Conservation (phyloP, 2,888 invertebrate genomes). For the Plutella xylostella region DNA sequence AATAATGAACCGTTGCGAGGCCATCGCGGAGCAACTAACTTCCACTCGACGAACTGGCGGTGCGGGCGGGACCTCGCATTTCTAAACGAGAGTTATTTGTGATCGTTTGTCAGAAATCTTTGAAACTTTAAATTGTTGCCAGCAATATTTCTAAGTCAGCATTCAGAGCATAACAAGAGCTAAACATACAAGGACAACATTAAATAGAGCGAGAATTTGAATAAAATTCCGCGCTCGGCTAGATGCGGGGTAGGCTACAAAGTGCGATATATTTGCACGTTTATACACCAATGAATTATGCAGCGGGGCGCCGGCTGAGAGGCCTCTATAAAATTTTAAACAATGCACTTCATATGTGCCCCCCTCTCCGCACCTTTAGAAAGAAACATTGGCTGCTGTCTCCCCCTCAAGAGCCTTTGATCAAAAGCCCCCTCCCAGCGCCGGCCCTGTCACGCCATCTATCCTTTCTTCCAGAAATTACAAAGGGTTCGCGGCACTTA, state of each 20-base stretch:
- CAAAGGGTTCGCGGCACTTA: slow-evolving; percentile 2
- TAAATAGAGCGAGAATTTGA: slow-evolving; percentile 2
- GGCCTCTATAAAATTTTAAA: slow-evolving; percentile 34
- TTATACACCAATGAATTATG: slow-evolving; percentile 36
- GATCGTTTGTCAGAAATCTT: no score
- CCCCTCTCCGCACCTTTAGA: not conserved
- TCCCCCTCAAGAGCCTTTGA: not conserved
- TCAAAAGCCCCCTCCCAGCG: not conserved
- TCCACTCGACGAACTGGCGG: no score
- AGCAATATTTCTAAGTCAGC: no score
- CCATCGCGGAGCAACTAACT: no score
- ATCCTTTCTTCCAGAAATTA: slow-evolving; percentile 2
- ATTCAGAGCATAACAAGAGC: not conserved
- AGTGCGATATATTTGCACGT: slow-evolving; percentile 6
- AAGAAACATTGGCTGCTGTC: slow-evolving; percentile 2
- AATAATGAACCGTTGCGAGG: no score
- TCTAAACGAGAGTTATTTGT: no score
- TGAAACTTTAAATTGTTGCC: no score
- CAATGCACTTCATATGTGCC: slow-evolving; percentile 7
- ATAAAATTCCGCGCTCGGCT: slow-evolving; percentile 2
- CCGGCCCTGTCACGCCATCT: not conserved
- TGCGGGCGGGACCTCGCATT: no score
- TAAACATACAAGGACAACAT: slow-evolving; percentile 1
- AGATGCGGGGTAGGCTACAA: not conserved
- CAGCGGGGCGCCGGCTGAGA: slow-evolving; percentile 26